A percentile compares a stretch with the other conserved stretches of the same genome.
These are phyloP conservation scores for Ormyrus pomaceus DNA, from an alignment of 2,888 invertebrate genomes.

Conservation along the genomic window DNA sequence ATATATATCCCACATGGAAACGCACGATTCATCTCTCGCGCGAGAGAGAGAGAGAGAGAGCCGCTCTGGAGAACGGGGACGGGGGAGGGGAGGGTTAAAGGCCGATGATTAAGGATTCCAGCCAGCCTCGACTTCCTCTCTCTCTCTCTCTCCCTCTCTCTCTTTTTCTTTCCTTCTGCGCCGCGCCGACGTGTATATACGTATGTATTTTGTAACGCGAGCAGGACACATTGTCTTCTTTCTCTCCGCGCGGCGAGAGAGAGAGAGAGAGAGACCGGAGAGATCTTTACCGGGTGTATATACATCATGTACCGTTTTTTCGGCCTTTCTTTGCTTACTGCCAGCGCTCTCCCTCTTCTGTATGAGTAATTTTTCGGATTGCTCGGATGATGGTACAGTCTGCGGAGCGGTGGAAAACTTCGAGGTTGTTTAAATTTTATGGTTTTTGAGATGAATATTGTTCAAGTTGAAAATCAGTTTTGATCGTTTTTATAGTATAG, in stretches of 20 bases:
- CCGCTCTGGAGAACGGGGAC: too few species aligned
- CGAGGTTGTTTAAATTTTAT: too few species aligned
- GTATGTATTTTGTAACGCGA: conserved; percentile 54
- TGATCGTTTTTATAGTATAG: too few species aligned
- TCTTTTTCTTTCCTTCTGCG: conserved; percentile 25
- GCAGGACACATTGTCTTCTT: conserved; percentile 43
- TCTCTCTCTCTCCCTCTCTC: conserved; percentile 15
- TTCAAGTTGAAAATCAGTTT: too few species aligned
- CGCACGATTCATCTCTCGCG: conserved; percentile 45
- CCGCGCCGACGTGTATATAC: conserved; percentile 19
- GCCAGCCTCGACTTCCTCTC: conserved; percentile 54
- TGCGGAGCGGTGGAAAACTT: too few species aligned
- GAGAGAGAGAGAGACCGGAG: too few species aligned
- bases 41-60: conserved; percentile 35
- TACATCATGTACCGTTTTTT: conserved; percentile 25
- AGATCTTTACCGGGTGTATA: not conserved
- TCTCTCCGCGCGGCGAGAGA: not conserved
- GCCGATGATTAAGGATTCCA: conserved; percentile 67
- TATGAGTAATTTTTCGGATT: not conserved
- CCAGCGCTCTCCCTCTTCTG: conserved; percentile 1
- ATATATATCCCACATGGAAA: conserved; percentile 14
- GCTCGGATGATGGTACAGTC: too few species aligned
- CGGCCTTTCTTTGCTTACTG: not conserved
- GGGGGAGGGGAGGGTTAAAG: conserved; percentile 55
- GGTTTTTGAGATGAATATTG: too few species aligned